Base-by-base conservation (phyloP, 2,797 vertebrate species). In the Sebastes itinus region DNA sequence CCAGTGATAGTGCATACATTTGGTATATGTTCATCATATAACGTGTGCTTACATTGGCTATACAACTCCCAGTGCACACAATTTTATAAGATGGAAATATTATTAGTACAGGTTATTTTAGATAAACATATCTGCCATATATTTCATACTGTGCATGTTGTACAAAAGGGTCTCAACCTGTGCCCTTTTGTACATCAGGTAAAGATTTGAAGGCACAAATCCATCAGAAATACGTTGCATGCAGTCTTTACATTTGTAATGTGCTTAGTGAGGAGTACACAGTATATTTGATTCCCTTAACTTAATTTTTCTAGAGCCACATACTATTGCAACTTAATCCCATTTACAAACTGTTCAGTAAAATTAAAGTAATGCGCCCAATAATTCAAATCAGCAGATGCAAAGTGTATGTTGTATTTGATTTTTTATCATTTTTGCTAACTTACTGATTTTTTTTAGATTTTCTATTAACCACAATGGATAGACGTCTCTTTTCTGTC, bases 1-100 rank as follows among this genome's bases (percentile, higher is more conserved):
- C 35, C 66, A 65, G 67, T 77, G 79, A 77, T 71, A 52, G 42
- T 85, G 79, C 65, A 80, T 85, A 81, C 77, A 84, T 83, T 68
- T 80, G 22, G 23, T 27, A 27, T 32, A 62, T 62, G 18, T 68
- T 78, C 46, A 66, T 78, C 46, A 66, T 76, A 60, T 62, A 56
- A 38, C 1, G 4, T 28, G 33, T 62, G 65, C 33, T 66, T 79
- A 38, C 25, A 13, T 74, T 67, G 27, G 23, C 32, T 62, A 5
- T 54, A 60, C n/a, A 60, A 27, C 63, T 75, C 58, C 28, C 25
- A 28, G 49, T 52, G 20, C 8, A 38, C 32, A 75, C 54, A 66
- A 55, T 61, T 38, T 61, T 61, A 4, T 58, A 70, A 23, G 11
- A 28, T 25, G 2, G 2, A 69, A 25, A 35, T 72, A 14, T 67